Evolutionary conservation across 2,888 invertebrate genomes (phyloP), one percentile per base, ranked within the genome.

Genomic region (Itoplectis maculator): DNA sequence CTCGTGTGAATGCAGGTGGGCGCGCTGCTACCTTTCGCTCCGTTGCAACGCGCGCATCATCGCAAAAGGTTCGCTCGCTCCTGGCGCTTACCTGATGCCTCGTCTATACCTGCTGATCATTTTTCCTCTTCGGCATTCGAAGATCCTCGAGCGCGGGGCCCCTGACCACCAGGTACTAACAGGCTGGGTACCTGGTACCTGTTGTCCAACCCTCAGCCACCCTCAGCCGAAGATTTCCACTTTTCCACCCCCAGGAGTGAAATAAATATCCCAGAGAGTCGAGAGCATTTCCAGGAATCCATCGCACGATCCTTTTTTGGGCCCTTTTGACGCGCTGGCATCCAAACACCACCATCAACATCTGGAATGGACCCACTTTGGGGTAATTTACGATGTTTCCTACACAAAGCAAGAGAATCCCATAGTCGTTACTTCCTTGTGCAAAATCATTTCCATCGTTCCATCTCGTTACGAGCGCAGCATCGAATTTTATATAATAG

Each of bases 41-140:
- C 65, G 54, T 63, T 35, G 66, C 56, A 66, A 29, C 66, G 49
- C 59, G 72, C 61, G 49, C 61, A 68, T 81, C 61, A 68, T 81
- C 61, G 40, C 72, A 45, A 18, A 76, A 68, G 29, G 37, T 66
- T 47, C 45, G 6, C 49, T 63, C 18, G 6, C 49, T 63, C 18
- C 18, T 45, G 42, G 66, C 61, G 47, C 73, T 79, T 68, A 77
- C 76, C 63, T 69, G 29, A 29, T 29, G 76, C 42, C 23, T 42
- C 45, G 11, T 54, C 77, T 81, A n/a, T n/a, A 81, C 81, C 81
- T 81, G 81, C 61, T 1, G 47, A 63, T 13, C 35, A 73, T 47
- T 13, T 49, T 51, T 13, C 29, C n/a, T n/a, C n/a, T n/a, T n/a
- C 13, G 18, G 18, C 51, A 18, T 15, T 49, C 29, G 11, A 80